Base-by-base conservation (phyloP, 2,113 vertebrate species). In the Semicossyphus pulcher region DNA sequence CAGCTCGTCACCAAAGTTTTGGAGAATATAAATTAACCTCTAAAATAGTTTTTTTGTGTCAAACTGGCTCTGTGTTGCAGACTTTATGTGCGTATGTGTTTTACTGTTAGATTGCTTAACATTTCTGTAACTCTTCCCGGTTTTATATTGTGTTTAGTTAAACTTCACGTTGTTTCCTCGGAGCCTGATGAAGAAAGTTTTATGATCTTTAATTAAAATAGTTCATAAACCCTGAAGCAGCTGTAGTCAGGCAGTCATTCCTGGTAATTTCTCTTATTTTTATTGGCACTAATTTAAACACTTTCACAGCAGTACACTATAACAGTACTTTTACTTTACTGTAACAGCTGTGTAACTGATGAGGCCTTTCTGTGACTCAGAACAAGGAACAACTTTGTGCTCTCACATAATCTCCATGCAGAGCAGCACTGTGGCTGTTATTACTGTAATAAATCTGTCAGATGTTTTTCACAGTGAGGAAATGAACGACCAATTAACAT, bases 361-460 rank as follows among this genome's bases (percentile, higher is more conserved):
- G 10, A 34, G 39, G 10, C 11, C n/a, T 44, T 21, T 15, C 10
- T 34, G 44, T 25, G 25, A 36, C 47, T 12, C 47, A 65, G 52
- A 67, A 74, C 73, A 74, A 73, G 34, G 39, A 14, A 0, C 32
- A 41, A 10, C 44, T 60, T 72, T 76, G 58, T 78, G 0, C 34
- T 29, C n/a, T 29, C 16, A 64, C 7, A 26, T 12, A 23, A 28
- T 52, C 11, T 0, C 64, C 28, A 65, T 18, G 25, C 29, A 51
- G 26, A 39, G 11, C 39, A n/a, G 56, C 47, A 41, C 58, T 16
- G 36, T n/a, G 26, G 42, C 11, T 28, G 39, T 63, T 45, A 52
- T 9, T 57, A 56, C 52, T 61, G 37, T 66, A 37, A 60, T 84
- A 60, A 77, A 76, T 48, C 66, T 45, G 39, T 42, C 28, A 16